Base-by-base conservation (phyloP, 30 jellyfish, hydroid and myxozoan genomes). In the Hydractinia symbiolongicarpus region DNA sequence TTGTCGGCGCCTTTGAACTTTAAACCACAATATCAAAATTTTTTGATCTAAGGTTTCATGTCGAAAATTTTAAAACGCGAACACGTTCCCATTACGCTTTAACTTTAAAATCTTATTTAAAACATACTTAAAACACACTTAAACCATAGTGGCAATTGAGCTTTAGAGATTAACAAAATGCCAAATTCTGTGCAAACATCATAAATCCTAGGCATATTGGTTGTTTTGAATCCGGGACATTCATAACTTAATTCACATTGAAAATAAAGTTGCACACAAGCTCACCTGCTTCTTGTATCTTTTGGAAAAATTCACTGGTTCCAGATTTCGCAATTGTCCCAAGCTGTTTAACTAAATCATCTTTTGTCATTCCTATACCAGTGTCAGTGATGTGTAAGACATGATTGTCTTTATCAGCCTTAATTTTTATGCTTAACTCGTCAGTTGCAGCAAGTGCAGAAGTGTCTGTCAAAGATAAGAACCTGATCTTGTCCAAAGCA, bases 251-350 rank as follows among this genome's bases (percentile, higher is more conserved):
- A 4, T 4, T 19, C 75, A 21, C 76, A 30, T 1, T 14, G 76
- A 8, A 30, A 14, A 53, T 53, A 14, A 54, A 14, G 49, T 77
- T 30, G 44, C 44, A 30, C 44, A 30, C 44, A 7, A 51, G 55
- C n/a, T 54, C 64, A 77, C 75, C 97, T 21, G 87, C 87, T 66
- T 90, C 99, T 91, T 89, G 96, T 88, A 94, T 53, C 77, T 90
- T 90, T 69, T 74, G 88, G 54, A 95, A 68, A 76, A 95, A 95
- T 83, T 95, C 99, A 71, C 98, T 95, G 10, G 99, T 95, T 21
- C 99, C 99, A 13, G 98, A 89, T 66, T 90, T 89, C 4, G 99
- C 99, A 72, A 95, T 95, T 6, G 99, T 95, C 8, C 99, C 99
- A 44, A 95, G 94, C 52, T 95, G 97, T 50, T 87, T 95, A 69